Evolutionary conservation across 1,140 invertebrate genomes (phyloP), one percentile per base, ranked within the genome.

Genomic region (Drosophila subobscura): DNA sequence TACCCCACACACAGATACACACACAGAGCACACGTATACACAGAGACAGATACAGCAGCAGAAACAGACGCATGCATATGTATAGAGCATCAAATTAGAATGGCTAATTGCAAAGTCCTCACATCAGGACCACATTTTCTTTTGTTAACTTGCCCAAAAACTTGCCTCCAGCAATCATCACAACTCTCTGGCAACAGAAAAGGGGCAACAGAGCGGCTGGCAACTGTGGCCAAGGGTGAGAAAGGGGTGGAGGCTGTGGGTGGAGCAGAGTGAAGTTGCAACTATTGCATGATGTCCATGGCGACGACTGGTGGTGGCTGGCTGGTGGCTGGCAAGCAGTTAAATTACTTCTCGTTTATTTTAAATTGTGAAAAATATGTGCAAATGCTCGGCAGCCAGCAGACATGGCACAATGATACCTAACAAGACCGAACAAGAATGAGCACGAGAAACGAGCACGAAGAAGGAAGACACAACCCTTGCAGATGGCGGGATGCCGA

Each of bases 331-430:
- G 72, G 47, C 72, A 47, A 75, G 73, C 81, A 86, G 83, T 85
- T 81, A 81, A 86, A 85, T 85, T 86, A 85, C 83, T 85, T 88
- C 83, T 85, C 81, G 83, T 85, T 85, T 88, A 85, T 85, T 85
- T 85, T 66, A 85, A 85, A 85, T 86, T 85, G 81, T 86, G 81
- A 81, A 78, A 85, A 85, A 85, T 85, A 81, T 88, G 81, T 88
- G 81, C 83, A 85, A 86, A 80, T 71, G 79, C 61, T 77, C 59
- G 51, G 71, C 71, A 72, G 44, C 64, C 59, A 63, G 53, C 74
- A 84, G 66, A 70, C 72, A 79, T 84, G 79, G 68, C 75, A 84
- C 81, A 70, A 76, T 84, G 79, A 84, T 79, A 71, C 68, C 74
- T 79, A 81, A 86, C 81, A 74, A 80, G 65, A 63, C 56, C 63